Evolutionary conservation across 2,888 invertebrate genomes (phyloP).

Genomic region (Iselma pallidipennis): DNA sequence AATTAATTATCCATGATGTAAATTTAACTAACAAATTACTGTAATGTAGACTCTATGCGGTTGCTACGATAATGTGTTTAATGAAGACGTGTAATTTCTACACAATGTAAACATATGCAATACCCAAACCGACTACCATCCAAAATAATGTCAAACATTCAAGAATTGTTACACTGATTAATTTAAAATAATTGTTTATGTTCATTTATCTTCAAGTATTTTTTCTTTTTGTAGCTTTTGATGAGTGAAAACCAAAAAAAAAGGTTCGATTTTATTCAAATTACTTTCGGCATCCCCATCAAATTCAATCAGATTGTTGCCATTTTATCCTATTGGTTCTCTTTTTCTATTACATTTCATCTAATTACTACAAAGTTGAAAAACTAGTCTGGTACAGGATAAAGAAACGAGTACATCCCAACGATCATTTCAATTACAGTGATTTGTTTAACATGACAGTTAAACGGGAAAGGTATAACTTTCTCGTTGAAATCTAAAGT

Average conservation of each 20-base stretch:
- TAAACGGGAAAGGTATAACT: background rate
- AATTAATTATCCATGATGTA: slow-evolving; percentile 35
- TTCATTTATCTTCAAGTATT: too few relatives aligned
- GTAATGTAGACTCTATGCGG: slow-evolving; percentile 33
- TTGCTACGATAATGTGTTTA: slow-evolving; percentile 36
- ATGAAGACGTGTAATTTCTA: slow-evolving; percentile 35
- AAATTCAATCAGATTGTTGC: slow-evolving; percentile 13
- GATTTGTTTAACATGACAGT: background rate
- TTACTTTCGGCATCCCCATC: slow-evolving; percentile 16
- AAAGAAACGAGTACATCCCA: background rate
- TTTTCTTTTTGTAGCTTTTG: slow-evolving; percentile 9
- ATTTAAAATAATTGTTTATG: slow-evolving; percentile 11
- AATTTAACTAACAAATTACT: slow-evolving; percentile 36
- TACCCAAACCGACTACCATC: slow-evolving; percentile 15
- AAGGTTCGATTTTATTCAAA: slow-evolving; percentile 17
- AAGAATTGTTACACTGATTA: slow-evolving; percentile 11
- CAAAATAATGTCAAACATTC: slow-evolving; percentile 6
- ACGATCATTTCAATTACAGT: slow-evolving; percentile 3
- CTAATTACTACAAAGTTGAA: slow-evolving; percentile 14
- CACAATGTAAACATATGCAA: slow-evolving; percentile 33
- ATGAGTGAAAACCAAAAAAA: background rate
- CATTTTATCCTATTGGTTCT: slow-evolving; percentile 5
- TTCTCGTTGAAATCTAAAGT: background rate
- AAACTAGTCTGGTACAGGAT: background rate
- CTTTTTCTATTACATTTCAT: slow-evolving; percentile 3